Percentiles rank a stretch among this genome's conserved stretches.
Conservation (phyloP, 2,797 vertebrate species). For the Lophius americanus region DNA sequence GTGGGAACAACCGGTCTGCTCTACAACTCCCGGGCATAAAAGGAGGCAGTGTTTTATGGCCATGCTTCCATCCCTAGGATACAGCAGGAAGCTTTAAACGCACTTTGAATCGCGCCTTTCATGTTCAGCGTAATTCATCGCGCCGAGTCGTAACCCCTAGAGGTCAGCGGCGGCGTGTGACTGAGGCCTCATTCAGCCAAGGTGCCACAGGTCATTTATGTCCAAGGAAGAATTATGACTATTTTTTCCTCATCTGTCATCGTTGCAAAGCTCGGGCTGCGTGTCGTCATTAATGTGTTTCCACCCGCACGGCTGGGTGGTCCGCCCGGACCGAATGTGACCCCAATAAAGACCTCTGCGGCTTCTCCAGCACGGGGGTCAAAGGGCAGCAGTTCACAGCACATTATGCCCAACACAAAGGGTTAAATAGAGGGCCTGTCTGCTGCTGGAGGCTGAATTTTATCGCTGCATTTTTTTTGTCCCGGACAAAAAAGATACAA, state of each 20-base stretch:
- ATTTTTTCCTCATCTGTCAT: slow-evolving; percentile 65
- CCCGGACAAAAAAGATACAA: no score
- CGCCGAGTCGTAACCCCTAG: slow-evolving; percentile 37
- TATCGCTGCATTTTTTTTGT: slow-evolving; percentile 7
- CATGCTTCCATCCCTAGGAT: slow-evolving; percentile 48
- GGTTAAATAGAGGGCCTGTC: slow-evolving; percentile 49
- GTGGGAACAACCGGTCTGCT: slow-evolving; percentile 32
- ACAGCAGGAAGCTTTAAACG: slow-evolving; percentile 23
- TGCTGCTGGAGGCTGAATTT: slow-evolving; percentile 33
- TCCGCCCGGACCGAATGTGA: slow-evolving; percentile 64
- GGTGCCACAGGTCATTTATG: slow-evolving; percentile 55
- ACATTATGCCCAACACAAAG: slow-evolving; percentile 56
- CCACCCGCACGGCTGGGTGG: slow-evolving; percentile 74
- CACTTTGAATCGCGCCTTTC: slow-evolving; percentile 30
- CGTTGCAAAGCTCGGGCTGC: slow-evolving; percentile 43
- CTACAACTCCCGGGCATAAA: slow-evolving; percentile 41
- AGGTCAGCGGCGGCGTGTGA: slow-evolving; percentile 53
- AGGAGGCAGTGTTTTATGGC: slow-evolving; percentile 39
- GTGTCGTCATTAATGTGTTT: slow-evolving; percentile 52
- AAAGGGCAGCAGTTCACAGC: slow-evolving; percentile 57
- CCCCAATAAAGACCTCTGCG: slow-evolving; percentile 68
- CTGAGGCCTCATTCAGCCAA: slow-evolving; percentile 62
- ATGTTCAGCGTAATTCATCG: slow-evolving; percentile 57
- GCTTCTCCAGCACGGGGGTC: slow-evolving; percentile 61
- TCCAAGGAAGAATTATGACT: slow-evolving; percentile 65